phyloP scores from a whole-genome alignment of 2,888 invertebrate genomes.

The Coremacera marginata region DNA sequence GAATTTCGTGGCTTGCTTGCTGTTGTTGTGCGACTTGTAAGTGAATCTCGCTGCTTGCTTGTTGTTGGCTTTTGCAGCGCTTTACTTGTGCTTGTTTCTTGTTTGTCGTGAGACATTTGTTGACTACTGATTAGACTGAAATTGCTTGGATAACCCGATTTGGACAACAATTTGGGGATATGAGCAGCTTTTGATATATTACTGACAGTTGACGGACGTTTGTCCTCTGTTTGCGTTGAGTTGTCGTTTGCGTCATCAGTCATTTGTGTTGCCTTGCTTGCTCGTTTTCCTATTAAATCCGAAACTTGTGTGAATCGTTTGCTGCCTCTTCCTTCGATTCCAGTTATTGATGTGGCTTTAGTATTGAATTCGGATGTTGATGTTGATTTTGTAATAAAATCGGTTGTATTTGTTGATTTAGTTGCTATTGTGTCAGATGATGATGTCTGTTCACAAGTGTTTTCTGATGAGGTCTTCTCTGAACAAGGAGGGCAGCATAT shows the following conservation, averaged over 20 bases:
- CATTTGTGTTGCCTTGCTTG: neutral
- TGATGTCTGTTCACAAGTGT: neutral
- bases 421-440: neutral
- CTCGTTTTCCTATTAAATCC: conserved; percentile 54
- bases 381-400: neutral
- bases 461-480: neutral
- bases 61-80: neutral
- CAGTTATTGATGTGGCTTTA: conserved; percentile 29
- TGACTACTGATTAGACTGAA: neutral
- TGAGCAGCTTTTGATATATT: neutral
- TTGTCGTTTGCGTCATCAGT: conserved; percentile 24
- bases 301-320: conserved; percentile 61
- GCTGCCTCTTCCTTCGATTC: conserved; percentile 8
- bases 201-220: neutral
- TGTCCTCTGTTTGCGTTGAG: conserved; percentile 3
- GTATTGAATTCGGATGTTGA: conserved; percentile 20
- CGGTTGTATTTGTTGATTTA: conserved; percentile 5
- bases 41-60: neutral
- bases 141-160: neutral
- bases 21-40: neutral
- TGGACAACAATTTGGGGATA: neutral
- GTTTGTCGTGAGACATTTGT: neutral
- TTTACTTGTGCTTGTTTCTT: neutral
- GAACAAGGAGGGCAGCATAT: neutral
- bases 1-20: neutral